Conservation (phyloP, 2,888 invertebrate species). For the Abscondita cerata region DNA sequence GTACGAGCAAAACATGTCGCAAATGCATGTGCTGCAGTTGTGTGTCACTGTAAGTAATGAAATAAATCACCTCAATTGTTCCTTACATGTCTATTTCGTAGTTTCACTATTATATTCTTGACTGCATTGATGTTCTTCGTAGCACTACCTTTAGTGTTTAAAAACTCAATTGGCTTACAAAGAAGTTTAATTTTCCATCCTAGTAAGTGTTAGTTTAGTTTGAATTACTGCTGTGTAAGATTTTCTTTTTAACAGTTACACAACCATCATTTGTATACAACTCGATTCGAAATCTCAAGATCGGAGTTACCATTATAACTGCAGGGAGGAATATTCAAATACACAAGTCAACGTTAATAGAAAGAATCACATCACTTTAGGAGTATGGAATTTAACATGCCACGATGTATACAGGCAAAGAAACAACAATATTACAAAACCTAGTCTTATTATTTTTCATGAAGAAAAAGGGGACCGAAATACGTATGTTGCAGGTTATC, state of each 20-base stretch:
- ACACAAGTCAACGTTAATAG: neutral
- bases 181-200: constrained; percentile 1
- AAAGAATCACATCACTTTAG: neutral
- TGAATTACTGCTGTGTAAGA: too few species aligned
- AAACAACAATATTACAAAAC: too few species aligned
- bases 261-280: neutral
- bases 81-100: neutral
- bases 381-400: constrained; percentile 1
- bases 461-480: too few species aligned
- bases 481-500: too few species aligned
- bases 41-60: neutral
- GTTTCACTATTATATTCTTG: neutral
- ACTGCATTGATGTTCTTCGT: neutral
- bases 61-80: neutral
- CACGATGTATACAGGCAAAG: too few species aligned
- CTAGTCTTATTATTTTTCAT: too few species aligned
- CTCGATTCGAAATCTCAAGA: neutral
- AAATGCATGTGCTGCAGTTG: neutral
- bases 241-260: neutral
- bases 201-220: neutral
- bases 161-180: neutral
- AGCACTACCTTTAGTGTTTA: constrained; percentile 7
- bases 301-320: neutral
- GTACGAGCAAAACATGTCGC: neutral
- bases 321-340: neutral